phyloP scores from a whole-genome alignment of 2,797 vertebrate species.

The Hirundo rustica region DNA sequence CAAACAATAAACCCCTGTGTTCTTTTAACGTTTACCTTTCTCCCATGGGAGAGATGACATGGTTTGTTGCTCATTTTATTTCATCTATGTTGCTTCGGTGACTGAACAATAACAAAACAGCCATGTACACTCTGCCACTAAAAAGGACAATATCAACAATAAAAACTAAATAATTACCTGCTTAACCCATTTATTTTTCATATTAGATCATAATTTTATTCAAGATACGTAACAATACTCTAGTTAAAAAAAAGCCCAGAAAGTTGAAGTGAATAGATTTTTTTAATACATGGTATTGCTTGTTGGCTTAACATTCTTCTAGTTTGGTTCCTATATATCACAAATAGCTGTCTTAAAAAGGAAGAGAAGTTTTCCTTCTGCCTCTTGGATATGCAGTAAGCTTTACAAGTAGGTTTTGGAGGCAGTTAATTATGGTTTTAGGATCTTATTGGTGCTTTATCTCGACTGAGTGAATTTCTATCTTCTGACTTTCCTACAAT shows the following conservation, averaged over 20 bases:
- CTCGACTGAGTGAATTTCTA: background rate
- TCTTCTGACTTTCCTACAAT: background rate
- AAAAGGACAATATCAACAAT: background rate
- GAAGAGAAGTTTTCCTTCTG: background rate
- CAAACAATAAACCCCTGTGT: constrained; percentile 59
- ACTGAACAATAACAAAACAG: constrained; percentile 47
- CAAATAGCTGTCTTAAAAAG: background rate
- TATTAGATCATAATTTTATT: background rate
- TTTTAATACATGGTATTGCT: background rate
- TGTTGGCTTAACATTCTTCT: background rate
- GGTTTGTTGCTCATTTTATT: constrained; percentile 62
- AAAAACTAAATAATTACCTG: background rate
- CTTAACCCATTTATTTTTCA: background rate
- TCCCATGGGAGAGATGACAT: constrained; percentile 57
- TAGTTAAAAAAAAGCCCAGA: background rate
- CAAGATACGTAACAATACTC: background rate
- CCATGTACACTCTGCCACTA: background rate
- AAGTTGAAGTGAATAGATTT: background rate
- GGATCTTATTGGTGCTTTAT: background rate
- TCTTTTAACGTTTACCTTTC: constrained; percentile 60
- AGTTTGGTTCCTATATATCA: background rate
- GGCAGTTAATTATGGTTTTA: background rate
- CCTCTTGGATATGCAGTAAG: background rate
- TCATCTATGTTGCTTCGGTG: constrained; percentile 44
- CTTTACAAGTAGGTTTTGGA: background rate